Evolutionary conservation across 2,888 invertebrate species (phyloP).

Genomic region (Mythimna impura): DNA sequence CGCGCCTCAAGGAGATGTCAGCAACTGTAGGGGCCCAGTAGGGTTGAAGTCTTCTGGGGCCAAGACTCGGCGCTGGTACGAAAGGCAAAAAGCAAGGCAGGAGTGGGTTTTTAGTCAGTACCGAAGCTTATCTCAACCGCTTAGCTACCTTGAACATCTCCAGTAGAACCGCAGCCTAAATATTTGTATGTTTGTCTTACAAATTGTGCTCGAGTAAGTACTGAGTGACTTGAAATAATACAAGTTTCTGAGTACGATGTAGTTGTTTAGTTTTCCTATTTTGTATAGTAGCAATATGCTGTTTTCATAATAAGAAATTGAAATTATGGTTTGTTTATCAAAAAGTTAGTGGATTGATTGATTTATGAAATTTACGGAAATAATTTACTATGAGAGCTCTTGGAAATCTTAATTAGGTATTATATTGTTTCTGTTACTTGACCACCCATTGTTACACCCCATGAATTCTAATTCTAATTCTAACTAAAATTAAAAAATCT

Average conservation of each 20-base stretch:
- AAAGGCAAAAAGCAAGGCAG: too few species aligned
- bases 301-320: neutral
- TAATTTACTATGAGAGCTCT: neutral
- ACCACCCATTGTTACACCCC: neutral
- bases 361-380: slow-evolving; percentile 5
- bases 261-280: slow-evolving; percentile 11
- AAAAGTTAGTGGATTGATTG: neutral
- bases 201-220: slow-evolving; percentile 37
- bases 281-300: neutral
- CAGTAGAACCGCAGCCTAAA: slow-evolving; percentile 14
- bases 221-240: slow-evolving; percentile 45
- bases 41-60: too few species aligned
- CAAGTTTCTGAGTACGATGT: slow-evolving; percentile 3
- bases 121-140: neutral
- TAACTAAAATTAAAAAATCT: too few species aligned
- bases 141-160: neutral
- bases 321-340: slow-evolving; percentile 6
- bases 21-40: too few species aligned
- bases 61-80: too few species aligned
- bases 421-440: neutral
- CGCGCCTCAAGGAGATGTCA: too few species aligned
- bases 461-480: too few species aligned
- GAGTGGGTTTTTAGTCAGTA: too few species aligned
- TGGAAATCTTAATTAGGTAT: neutral
- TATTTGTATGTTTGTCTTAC: slow-evolving; percentile 44